Evolutionary conservation across 2,888 invertebrate species (phyloP), one percentile per base, ranked within the genome.

Genomic region (Drosophila emarginata): DNA sequence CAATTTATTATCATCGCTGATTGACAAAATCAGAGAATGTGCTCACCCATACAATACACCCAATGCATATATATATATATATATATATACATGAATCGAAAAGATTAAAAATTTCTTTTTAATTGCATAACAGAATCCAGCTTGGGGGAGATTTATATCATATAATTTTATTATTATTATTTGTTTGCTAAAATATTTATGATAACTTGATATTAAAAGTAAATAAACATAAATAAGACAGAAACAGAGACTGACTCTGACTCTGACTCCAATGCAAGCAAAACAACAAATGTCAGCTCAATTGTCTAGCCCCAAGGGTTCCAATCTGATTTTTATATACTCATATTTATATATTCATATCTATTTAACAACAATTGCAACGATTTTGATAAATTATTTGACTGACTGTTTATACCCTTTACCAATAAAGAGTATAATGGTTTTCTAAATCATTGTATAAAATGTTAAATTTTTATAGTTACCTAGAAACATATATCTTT

Each of bases 151-250:
- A 5, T 21, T 23, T 23, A 14, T 37, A 9, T 57, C n/a, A 53
- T 18, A 40, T 21, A 50, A 50, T 36, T 65, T 69, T 66, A 67
- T 78, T 79, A 70, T 63, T 69, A 69, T 61, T 68, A 68, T 68
- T 77, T 78, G 78, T 78, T 80, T 83, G 66, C 70, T 53, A 58
- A 67, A 78, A 72, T 62, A 76, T 68, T 76, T 78, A 73, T 73
- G 68, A 70, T 64, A 77, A 64, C 65, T 54, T 26, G 72, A 52
- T 72, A 81, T 74, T 81, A 45, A 77, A 72, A 72, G 64, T 71
- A 80, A 85, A 80, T 72, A 82, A 71, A 80, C 78, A 79, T 28
- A 74, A 68, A 69, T 69, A 70, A 70, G 70, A 67, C 65, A 74
- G 37, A 61, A 58, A 12, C 52, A 45, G 26, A 26, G 6, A 6